Percentiles rank a stretch among this genome's conserved stretches.
Evolutionary conservation across 1,140 invertebrate species (phyloP).

Genomic region (Drosophila tsacasi): DNA sequence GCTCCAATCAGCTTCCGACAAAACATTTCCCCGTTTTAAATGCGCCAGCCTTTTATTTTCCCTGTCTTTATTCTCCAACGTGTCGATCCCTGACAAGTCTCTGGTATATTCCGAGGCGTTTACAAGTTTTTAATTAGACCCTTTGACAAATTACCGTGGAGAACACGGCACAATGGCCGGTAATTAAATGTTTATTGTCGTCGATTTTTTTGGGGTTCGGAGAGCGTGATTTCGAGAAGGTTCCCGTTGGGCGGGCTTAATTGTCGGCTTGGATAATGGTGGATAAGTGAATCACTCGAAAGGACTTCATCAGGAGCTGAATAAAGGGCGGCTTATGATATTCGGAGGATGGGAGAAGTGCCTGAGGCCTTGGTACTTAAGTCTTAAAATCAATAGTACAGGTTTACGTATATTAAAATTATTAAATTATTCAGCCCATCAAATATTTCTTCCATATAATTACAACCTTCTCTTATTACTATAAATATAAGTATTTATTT

Average conservation of each 20-base stretch:
- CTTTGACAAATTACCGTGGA: constrained; percentile 57
- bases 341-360: neutral
- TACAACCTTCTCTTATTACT: neutral
- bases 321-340: neutral
- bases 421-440: neutral
- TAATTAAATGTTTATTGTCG: constrained; percentile 82
- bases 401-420: neutral
- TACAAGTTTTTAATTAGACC: constrained; percentile 79
- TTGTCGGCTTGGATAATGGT: constrained; percentile 36
- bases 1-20: constrained; percentile 46
- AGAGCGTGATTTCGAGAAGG: constrained; percentile 42
- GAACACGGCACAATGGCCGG: constrained; percentile 36
- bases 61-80: constrained; percentile 15
- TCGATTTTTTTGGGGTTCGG: constrained; percentile 48
- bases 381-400: neutral
- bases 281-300: constrained; percentile 35
- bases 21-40: constrained; percentile 37
- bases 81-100: constrained; percentile 33
- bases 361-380: neutral
- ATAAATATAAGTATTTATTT: neutral
- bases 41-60: constrained; percentile 19
- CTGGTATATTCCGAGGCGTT: constrained; percentile 41
- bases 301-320: neutral
- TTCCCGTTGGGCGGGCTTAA: constrained; percentile 36
- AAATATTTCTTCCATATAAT: neutral